Base-by-base conservation (phyloP, 2,888 invertebrate species). In the Pristionchus exspectatus region DNA sequence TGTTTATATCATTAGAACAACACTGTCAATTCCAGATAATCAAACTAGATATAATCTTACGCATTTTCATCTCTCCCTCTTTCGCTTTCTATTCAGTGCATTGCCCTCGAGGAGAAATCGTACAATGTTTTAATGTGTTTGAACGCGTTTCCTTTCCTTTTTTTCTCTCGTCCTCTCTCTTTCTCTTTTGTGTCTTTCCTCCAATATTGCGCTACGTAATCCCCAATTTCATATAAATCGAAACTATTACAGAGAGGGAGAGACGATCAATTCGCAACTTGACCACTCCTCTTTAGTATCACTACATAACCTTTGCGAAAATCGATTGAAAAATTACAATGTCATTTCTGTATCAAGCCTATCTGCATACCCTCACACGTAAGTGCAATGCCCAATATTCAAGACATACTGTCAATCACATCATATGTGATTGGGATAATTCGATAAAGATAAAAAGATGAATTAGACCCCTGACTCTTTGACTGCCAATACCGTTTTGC, bases 51-150 rank as follows among this genome's bases (percentile, higher is more conserved):
- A 38, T 38, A 38, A 38, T 38, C 38, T 38, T 3, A 10, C 83
- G 18, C 30, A n/a, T 30, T 14, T 30, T 81, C 18, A 54, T 54
- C 33, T 30, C 2, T 18, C 83, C 30, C 83, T 24, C 56, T 54
- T 44, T 83, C 9, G 4, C 44, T 50, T 12, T 12, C 44, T 50
- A 50, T 50, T 50, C 44, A 50, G 0, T 50, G 1, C 9, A 50
- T n/a, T 72, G 33, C 72, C 72, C 72, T 72, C 72, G 18, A 33
- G 72, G 72, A 18, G 2, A 33, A 72, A 72, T 72, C 72, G 72
- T 72, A 72, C 27, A 72, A 72, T 72, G 72, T 72, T 72, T 72
- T 72, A 72, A 72, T 72, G 72, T 72, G 72, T 30, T 72, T 72
- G 72, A 72, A 72, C 81, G 81, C 81, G n/a, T 81, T 44, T 74